Percentiles rank a stretch among this genome's conserved stretches.
These are phyloP conservation scores for Limenitis arthemis DNA, from an alignment of 2,888 invertebrate genomes.

Conservation along the genomic window DNA sequence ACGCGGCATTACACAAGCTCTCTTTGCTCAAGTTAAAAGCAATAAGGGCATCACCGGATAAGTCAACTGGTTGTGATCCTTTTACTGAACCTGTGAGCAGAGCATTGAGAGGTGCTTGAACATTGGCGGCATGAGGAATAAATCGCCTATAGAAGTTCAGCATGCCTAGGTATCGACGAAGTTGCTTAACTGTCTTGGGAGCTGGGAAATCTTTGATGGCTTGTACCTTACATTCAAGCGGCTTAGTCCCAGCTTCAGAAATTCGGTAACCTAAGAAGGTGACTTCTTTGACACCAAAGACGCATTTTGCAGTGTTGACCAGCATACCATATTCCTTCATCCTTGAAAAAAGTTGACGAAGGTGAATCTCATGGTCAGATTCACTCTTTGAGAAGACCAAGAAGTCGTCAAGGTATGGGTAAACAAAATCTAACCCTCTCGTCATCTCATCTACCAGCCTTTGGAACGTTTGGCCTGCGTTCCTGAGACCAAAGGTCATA, in stretches of 20 bases:
- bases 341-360: slow-evolving; percentile 22
- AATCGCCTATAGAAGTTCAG: slow-evolving; percentile 33
- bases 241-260: slow-evolving; percentile 29
- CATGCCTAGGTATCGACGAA: slow-evolving; percentile 30
- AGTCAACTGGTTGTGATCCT: slow-evolving; percentile 28
- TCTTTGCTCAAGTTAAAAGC: slow-evolving; percentile 31
- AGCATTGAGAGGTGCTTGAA: slow-evolving; percentile 35
- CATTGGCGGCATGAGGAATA: slow-evolving; percentile 34
- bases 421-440: slow-evolving; percentile 24
- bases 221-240: slow-evolving; percentile 32
- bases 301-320: slow-evolving; percentile 28
- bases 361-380: slow-evolving; percentile 21
- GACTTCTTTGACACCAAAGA: slow-evolving; percentile 25
- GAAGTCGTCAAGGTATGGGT: slow-evolving; percentile 38
- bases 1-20: slow-evolving; percentile 27
- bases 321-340: slow-evolving; percentile 25
- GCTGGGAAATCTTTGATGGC: slow-evolving; percentile 24
- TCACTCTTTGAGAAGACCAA: slow-evolving; percentile 27
- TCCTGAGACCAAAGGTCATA: slow-evolving; percentile 3
- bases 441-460: slow-evolving; percentile 32
- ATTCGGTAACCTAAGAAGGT: slow-evolving; percentile 27
- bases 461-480: slow-evolving; percentile 2
- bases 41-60: slow-evolving; percentile 18
- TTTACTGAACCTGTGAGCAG: slow-evolving; percentile 29
- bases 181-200: slow-evolving; percentile 22